Percentiles rank a stretch among this genome's conserved stretches.
These are phyloP conservation scores for Perognathus longimembris DNA, from an alignment of 2,113 vertebrate genomes.

Conservation along the genomic window DNA sequence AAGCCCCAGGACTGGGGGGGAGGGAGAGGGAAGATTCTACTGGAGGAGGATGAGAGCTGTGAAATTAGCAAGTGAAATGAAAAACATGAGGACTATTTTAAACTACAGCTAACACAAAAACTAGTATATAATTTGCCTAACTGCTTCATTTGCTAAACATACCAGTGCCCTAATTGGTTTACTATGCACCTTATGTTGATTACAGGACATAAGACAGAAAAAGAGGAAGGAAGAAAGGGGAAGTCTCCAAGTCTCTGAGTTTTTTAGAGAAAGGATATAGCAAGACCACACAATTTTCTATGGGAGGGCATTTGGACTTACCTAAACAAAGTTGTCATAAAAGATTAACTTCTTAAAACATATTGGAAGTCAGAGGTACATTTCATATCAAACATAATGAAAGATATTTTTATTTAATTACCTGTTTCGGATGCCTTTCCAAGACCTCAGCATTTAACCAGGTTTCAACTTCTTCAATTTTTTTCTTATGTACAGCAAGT, in stretches of 20 bases:
- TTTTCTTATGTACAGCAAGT: constrained; percentile 98
- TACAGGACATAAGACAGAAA: not conserved
- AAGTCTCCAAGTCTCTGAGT: not conserved
- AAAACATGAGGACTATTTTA: constrained; percentile 53
- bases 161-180: not conserved
- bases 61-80: constrained; percentile 70
- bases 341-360: not conserved
- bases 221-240: not conserved
- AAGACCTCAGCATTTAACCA: constrained; percentile 91
- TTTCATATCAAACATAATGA: not conserved
- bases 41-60: not conserved
- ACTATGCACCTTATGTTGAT: not conserved
- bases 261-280: not conserved
- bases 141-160: not conserved
- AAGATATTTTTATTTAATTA: constrained; percentile 76
- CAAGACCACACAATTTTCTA: not conserved
- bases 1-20: not conserved
- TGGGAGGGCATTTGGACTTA: not conserved
- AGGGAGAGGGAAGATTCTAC: not conserved
- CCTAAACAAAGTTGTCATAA: not conserved
- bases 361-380: not conserved
- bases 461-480: constrained; percentile 95
- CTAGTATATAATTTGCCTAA: constrained; percentile 38
- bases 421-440: constrained; percentile 86
- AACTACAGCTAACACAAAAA: constrained; percentile 44